phyloP scores from a whole-genome alignment of 30 jellyfish, hydroid and myxozoan species.

The Clytia hemisphaerica region DNA sequence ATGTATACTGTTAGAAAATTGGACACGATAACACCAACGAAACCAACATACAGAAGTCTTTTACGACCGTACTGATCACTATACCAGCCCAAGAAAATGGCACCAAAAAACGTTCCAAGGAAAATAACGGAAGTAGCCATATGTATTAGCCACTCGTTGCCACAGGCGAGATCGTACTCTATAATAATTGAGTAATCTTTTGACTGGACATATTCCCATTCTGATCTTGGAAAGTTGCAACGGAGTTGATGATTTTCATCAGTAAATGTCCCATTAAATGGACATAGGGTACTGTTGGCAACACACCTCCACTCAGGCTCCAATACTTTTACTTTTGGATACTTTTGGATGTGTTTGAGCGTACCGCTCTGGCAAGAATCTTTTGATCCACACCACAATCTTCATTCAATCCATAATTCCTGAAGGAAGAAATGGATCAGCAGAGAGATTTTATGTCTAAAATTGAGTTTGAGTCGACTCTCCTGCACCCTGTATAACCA shows the following conservation, averaged over 20 bases:
- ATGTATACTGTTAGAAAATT: too few species aligned
- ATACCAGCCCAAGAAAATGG: constrained; percentile 61
- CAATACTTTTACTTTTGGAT: too few species aligned
- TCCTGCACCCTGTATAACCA: too few species aligned
- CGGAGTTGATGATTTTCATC: constrained; percentile 6
- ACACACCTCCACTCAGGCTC: background rate
- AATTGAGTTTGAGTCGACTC: too few species aligned
- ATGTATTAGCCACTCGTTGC: constrained; percentile 29
- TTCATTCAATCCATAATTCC: too few species aligned
- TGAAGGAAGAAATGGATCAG: too few species aligned
- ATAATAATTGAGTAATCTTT: constrained; percentile 47
- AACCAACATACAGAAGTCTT: too few species aligned
- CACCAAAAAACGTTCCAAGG: constrained; percentile 64
- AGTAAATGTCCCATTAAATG: constrained; percentile 12
- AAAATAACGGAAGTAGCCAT: constrained; percentile 46
- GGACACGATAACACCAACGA: too few species aligned
- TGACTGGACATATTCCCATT: constrained; percentile 45
- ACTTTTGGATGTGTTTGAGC: too few species aligned
- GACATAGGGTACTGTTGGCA: background rate
- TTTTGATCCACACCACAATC: too few species aligned
- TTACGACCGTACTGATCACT: constrained; percentile 50
- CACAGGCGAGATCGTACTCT: constrained; percentile 58
- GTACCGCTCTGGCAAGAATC: too few species aligned
- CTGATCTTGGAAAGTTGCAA: constrained; percentile 39
- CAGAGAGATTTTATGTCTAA: too few species aligned